Conservation (phyloP, 2,888 invertebrate genomes). For the Melanostoma scalare region DNA sequence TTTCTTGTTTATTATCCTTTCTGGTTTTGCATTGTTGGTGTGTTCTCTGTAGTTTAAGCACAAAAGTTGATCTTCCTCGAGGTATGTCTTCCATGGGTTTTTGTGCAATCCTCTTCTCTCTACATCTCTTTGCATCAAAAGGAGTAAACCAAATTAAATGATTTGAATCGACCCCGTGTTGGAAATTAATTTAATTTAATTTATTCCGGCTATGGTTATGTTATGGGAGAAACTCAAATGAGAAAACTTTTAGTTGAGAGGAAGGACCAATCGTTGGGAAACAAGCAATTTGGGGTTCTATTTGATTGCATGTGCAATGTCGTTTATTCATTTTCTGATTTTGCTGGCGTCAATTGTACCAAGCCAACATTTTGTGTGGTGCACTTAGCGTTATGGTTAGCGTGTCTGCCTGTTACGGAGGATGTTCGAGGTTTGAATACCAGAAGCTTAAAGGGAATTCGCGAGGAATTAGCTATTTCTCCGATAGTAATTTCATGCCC, state of each 20-base stretch:
- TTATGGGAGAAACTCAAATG: conserved; percentile 18
- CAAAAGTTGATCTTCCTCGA: conserved; percentile 41
- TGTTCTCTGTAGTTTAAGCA: conserved; percentile 22
- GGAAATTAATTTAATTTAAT: conserved; percentile 24
- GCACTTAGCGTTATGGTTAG: no score
- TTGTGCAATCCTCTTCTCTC: neutral
- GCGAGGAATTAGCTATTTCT: no score
- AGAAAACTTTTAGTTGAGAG: conserved; percentile 1
- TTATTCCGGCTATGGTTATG: neutral
- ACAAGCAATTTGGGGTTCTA: no score
- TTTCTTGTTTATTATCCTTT: conserved; percentile 38
- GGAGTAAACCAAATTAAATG: conserved; percentile 38
- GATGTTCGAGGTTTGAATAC: no score
- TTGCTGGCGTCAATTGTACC: no score
- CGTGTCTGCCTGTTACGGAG: no score
- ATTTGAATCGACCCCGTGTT: conserved; percentile 35
- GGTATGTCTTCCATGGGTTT: conserved; percentile 1
- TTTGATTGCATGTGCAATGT: no score
- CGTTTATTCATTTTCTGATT: no score
- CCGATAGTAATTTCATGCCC: no score
- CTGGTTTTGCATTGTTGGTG: neutral
- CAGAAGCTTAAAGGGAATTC: no score
- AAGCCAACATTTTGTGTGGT: no score
- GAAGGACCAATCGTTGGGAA: neutral
- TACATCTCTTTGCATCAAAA: conserved; percentile 22